A percentile compares a stretch with the other conserved stretches of the same genome.
Conservation (phyloP, 2,888 invertebrate genomes). For the Ligdia adustata region DNA sequence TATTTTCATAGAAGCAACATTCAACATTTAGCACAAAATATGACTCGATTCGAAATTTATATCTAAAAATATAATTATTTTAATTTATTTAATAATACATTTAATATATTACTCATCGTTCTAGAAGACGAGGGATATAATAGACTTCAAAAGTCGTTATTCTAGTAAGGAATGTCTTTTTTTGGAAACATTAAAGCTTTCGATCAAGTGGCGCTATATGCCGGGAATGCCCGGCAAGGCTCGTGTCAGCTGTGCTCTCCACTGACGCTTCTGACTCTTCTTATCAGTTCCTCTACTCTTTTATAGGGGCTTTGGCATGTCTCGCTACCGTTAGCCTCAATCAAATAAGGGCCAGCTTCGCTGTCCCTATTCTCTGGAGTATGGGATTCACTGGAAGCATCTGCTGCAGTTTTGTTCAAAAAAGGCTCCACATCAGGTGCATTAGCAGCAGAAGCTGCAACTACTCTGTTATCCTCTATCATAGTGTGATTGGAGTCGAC, state of each 20-base stretch:
- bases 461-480: slow-evolving; percentile 51
- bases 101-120: slow-evolving; percentile 6
- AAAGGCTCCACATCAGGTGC: slow-evolving; percentile 72
- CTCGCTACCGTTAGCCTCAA: slow-evolving; percentile 58
- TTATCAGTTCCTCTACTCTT: slow-evolving; percentile 70
- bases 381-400: slow-evolving; percentile 66
- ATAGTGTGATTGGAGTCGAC: slow-evolving; percentile 52
- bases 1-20: slow-evolving; percentile 44
- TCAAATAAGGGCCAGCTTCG: slow-evolving; percentile 69
- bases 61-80: slow-evolving; percentile 36
- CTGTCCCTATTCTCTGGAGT: slow-evolving; percentile 70
- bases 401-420: slow-evolving; percentile 54
- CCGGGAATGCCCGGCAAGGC: slow-evolving; percentile 70
- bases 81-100: slow-evolving; percentile 21
- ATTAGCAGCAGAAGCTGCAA: slow-evolving; percentile 41
- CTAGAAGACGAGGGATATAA: slow-evolving; percentile 1
- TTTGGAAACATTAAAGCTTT: slow-evolving; percentile 38
- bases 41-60: slow-evolving; percentile 36
- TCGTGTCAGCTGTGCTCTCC: slow-evolving; percentile 79
- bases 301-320: slow-evolving; percentile 73
- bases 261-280: slow-evolving; percentile 70
- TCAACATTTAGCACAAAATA: slow-evolving; percentile 42
- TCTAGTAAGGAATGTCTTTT: slow-evolving; percentile 37
- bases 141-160: slow-evolving; percentile 23
- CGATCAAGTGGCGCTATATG: slow-evolving; percentile 51